A percentile compares a stretch with the other conserved stretches of the same genome.
phyloP scores from a whole-genome alignment of 2,113 vertebrate species.

The Eleginops maclovinus region DNA sequence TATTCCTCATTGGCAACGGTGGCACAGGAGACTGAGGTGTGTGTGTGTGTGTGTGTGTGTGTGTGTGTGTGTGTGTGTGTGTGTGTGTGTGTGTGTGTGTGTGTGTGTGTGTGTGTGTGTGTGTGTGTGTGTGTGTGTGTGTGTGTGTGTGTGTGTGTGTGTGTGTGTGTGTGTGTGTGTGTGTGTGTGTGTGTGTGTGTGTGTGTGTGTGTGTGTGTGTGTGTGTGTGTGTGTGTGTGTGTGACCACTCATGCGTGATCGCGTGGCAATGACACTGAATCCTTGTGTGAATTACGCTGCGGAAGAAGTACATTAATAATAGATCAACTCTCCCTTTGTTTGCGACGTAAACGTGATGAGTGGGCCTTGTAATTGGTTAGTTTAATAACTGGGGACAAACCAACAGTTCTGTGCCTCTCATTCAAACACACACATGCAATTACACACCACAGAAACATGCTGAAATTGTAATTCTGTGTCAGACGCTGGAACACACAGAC shows the following conservation, averaged over 20 bases:
- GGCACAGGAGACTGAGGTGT: too few relatives aligned
- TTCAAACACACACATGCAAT: conserved; percentile 23
- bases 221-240: not conserved
- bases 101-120: not conserved
- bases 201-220: not conserved
- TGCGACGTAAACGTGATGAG: conserved; percentile 54
- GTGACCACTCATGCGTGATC: conserved; percentile 39
- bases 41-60: too few relatives aligned
- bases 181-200: not conserved
- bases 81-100: too few relatives aligned
- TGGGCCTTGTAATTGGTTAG: conserved; percentile 62
- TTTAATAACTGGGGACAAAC: conserved; percentile 61
- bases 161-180: not conserved
- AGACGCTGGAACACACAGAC: conserved; percentile 2
- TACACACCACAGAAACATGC: conserved; percentile 48
- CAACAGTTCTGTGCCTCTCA: conserved; percentile 25
- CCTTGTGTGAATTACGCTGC: conserved; percentile 31
- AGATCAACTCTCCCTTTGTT: conserved; percentile 51
- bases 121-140: not conserved
- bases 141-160: not conserved
- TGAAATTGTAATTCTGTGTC: conserved; percentile 49
- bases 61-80: too few relatives aligned
- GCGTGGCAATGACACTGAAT: conserved; percentile 5
- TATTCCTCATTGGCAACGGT: too few relatives aligned
- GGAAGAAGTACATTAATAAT: conserved; percentile 49